Percentiles rank a stretch among this genome's conserved stretches.
These are phyloP conservation scores for Hetaerina titia DNA, from an alignment of 2,888 invertebrate species.

Conservation along the genomic window DNA sequence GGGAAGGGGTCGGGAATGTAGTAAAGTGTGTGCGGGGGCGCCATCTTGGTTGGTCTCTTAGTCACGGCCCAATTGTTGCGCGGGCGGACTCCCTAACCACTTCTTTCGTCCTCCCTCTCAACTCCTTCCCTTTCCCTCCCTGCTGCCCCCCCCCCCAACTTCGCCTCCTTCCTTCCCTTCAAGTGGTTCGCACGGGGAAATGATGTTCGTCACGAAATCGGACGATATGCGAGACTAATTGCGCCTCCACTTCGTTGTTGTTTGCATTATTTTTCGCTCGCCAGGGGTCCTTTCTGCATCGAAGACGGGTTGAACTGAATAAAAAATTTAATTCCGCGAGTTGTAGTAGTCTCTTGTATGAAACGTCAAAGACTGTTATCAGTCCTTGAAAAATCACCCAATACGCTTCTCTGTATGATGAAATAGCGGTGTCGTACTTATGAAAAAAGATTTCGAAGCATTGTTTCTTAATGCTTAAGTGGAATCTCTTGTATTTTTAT, in stretches of 20 bases:
- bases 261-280: constrained; percentile 18
- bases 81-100: background rate
- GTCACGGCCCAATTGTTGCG: constrained; percentile 22
- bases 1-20: background rate
- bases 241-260: constrained; percentile 15
- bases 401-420: background rate
- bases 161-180: background rate
- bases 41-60: background rate
- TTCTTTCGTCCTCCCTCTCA: too few relatives aligned
- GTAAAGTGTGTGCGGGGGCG: background rate
- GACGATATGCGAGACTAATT: constrained; percentile 29
- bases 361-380: background rate
- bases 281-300: background rate
- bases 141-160: background rate
- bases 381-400: background rate
- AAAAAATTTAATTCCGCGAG: background rate
- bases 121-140: background rate
- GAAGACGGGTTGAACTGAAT: background rate
- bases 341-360: background rate
- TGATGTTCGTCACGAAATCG: constrained; percentile 39
- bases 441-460: background rate
- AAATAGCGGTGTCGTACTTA: background rate
- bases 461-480: background rate
- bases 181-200: constrained; percentile 25
- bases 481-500: background rate